These are phyloP conservation scores for Drosophila monieri DNA, from an alignment of 2,888 invertebrate genomes.

Conservation along the genomic window DNA sequence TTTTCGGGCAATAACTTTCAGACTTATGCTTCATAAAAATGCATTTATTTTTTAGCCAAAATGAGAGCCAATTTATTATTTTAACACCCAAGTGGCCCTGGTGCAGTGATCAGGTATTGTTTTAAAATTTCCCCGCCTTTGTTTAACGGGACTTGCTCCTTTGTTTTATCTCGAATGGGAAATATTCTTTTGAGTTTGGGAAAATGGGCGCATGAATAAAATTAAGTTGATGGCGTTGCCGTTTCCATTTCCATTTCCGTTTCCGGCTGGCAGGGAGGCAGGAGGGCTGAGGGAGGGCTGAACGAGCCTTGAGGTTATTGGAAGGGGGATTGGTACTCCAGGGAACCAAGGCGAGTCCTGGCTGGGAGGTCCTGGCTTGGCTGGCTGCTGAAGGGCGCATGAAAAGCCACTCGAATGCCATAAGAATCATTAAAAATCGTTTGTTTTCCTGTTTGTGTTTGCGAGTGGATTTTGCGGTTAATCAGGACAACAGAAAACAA, in stretches of 20 bases:
- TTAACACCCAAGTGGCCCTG: background rate
- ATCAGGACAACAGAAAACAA: slow-evolving; percentile 59
- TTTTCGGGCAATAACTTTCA: no score
- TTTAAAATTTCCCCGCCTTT: background rate
- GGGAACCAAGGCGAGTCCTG: slow-evolving; percentile 7
- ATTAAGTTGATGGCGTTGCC: slow-evolving; percentile 71
- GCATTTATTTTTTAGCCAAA: background rate
- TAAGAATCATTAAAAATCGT: slow-evolving; percentile 78
- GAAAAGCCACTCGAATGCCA: slow-evolving; percentile 72
- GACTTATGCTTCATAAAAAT: background rate
- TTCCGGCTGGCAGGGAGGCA: slow-evolving; percentile 48
- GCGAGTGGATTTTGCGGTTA: slow-evolving; percentile 78
- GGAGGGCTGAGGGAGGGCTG: no score
- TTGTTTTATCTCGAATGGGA: slow-evolving; percentile 72
- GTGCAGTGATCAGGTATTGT: slow-evolving; percentile 9
- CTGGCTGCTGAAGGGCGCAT: slow-evolving; percentile 66
- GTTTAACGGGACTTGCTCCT: slow-evolving; percentile 20
- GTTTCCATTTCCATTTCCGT: slow-evolving; percentile 71
- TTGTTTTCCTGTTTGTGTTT: slow-evolving; percentile 60
- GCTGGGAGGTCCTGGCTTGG: slow-evolving; percentile 8
- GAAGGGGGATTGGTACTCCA: slow-evolving; percentile 35
- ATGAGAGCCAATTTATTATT: background rate
- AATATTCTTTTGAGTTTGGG: slow-evolving; percentile 45
- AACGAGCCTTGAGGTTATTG: no score
- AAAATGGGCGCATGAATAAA: slow-evolving; percentile 73